Percentiles rank a stretch among this genome's conserved stretches.
phyloP scores from a whole-genome alignment of 2,113 vertebrate species.

The Catharus minimus region DNA sequence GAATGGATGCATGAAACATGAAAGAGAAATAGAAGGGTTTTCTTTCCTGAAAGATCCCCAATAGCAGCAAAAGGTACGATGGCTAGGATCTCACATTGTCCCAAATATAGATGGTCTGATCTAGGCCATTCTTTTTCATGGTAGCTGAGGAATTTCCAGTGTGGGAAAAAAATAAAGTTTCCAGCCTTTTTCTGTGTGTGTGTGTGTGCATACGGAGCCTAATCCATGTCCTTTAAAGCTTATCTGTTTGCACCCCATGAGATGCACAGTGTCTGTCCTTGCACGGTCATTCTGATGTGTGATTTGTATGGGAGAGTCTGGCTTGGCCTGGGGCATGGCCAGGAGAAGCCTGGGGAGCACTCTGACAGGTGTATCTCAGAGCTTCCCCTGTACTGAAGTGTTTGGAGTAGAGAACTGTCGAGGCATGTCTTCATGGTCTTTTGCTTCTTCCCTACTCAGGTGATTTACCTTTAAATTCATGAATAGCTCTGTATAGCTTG shows the following conservation, averaged over 20 bases:
- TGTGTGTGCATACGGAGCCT: not conserved
- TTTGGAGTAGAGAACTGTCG: not conserved
- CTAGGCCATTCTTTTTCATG: not conserved
- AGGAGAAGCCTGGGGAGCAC: not conserved
- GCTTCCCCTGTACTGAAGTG: not conserved
- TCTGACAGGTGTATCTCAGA: not conserved
- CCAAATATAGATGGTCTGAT: not conserved
- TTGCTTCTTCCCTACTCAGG: not conserved
- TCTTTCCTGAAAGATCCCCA: not conserved
- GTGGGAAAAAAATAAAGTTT: not conserved
- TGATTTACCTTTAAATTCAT: not conserved
- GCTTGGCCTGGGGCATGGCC: not conserved
- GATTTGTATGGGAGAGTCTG: not conserved
- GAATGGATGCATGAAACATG: not conserved
- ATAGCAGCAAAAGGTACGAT: not conserved
- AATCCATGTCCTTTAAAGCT: not conserved
- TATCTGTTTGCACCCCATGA: not conserved
- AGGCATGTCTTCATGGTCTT: not conserved
- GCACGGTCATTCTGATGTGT: not conserved
- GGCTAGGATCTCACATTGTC: not conserved
- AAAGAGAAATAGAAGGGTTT: not conserved
- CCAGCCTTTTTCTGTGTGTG: not conserved
- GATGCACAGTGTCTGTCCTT: not conserved
- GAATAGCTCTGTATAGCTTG: not conserved
- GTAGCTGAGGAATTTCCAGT: not conserved